Percentiles rank a stretch among this genome's conserved stretches.
Conservation (phyloP, 2,797 vertebrate species). For the Bucorvus abyssinicus region DNA sequence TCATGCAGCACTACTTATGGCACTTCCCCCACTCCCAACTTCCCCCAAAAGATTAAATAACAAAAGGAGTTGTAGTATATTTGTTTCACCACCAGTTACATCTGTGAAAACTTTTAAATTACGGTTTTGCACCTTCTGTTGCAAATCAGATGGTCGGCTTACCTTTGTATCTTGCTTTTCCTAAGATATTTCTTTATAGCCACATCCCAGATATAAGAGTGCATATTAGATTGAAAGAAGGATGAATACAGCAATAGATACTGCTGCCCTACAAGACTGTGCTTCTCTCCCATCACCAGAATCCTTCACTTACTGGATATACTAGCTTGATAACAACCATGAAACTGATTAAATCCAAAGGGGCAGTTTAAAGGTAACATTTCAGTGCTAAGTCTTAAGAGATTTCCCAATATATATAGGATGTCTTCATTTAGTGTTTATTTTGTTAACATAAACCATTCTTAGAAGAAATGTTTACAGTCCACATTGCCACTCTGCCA, state of each 20-base stretch:
- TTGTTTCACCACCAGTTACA: background rate
- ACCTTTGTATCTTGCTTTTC: background rate
- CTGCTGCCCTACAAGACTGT: accelerated
- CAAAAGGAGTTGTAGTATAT: background rate
- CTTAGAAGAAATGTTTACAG: background rate
- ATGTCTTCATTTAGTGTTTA: background rate
- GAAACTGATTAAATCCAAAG: background rate
- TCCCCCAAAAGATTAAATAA: background rate
- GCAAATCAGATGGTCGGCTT: background rate
- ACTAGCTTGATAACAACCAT: background rate
- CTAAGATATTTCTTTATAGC: background rate
- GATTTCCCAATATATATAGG: background rate
- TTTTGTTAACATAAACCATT: background rate
- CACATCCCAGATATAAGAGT: background rate
- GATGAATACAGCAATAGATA: background rate
- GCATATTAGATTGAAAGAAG: background rate
- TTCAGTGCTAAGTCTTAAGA: background rate
- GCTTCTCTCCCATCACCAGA: accelerated
- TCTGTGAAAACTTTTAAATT: background rate
- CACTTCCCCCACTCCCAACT: accelerated
- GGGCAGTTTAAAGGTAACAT: background rate
- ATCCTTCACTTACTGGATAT: background rate
- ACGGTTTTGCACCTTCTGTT: background rate
- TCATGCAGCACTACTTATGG: background rate
- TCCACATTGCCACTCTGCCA: background rate